Base-by-base conservation (phyloP, 2,888 invertebrate species). In the Apamea sordens region DNA sequence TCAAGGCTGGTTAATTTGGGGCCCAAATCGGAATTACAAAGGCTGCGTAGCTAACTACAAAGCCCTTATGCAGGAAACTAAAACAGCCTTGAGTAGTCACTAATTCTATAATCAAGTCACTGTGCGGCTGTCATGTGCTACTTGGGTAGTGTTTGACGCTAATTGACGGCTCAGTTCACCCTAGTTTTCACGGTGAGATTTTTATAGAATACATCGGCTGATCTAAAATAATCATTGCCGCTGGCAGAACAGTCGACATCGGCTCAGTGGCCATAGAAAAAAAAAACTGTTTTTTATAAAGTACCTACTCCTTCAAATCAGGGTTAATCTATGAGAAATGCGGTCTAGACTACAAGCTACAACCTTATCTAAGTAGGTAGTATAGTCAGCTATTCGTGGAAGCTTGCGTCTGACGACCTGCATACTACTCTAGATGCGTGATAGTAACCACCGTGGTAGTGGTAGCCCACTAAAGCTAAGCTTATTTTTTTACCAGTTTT, bases 361-460 rank as follows among this genome's bases (percentile, higher is more conserved):
- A 44, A 8, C 53, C 67, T 76, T 76, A 80, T 76, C 82, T 80
- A 80, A 61, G 82, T 56, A 44, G 61, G 67, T 28, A 18, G 53
- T 47, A 18, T 53, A 74, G 61, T 21, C 47, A 15, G 50, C 50
- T 68, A 28, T 82, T 82, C 80, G 59, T 67, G 50, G 80, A 80
- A 82, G 53, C 67, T 59, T 59, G 32, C 61, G 59, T 75, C 67
- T 61, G 67, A 32, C 44, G 75, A 76, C 76, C 59, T 24, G 76
- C 76, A 75, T 80, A 53, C 44, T 68, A 44, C 44, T 24, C 82
- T 28, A 75, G 67, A 82, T 75, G 21, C 10, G 47, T 50, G 47
- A 59, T 73, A 65, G 24, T 44, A 67, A n/a, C 65, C 44, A 56
- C 36, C 47, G 21, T 53, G 44, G 24, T 41, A 47, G 15, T 47